Evolutionary conservation across 92 coral and sea anemone genomes (phyloP).

Genomic region (Muricea muricata): DNA sequence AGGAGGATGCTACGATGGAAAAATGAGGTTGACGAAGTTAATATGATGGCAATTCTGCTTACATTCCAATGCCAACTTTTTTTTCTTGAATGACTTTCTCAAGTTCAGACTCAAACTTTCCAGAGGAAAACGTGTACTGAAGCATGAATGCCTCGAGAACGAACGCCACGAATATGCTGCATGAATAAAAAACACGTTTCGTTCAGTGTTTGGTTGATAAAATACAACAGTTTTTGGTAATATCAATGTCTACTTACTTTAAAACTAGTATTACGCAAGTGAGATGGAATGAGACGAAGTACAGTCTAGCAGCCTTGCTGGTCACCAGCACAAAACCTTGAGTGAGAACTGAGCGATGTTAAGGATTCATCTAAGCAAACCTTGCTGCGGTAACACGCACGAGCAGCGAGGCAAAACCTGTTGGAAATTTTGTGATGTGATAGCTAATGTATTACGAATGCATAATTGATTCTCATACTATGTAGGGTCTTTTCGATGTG

Average conservation of each 20-base stretch:
- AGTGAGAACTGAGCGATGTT: slow-evolving; percentile 75
- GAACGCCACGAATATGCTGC: slow-evolving; percentile 94
- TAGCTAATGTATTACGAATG: too few species aligned
- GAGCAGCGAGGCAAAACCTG: too few species aligned
- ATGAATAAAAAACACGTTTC: not conserved
- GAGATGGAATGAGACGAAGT: slow-evolving; percentile 90
- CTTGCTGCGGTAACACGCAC: too few species aligned
- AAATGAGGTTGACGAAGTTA: too few species aligned
- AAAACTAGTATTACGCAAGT: slow-evolving; percentile 92
- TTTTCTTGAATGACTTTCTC: slow-evolving; percentile 87
- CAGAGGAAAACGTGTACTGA: slow-evolving; percentile 89
- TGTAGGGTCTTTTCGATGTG: too few species aligned
- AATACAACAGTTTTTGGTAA: too few species aligned
- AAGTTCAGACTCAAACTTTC: slow-evolving; percentile 84
- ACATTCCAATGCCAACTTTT: slow-evolving; percentile 94
- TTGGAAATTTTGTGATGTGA: too few species aligned
- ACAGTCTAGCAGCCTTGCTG: slow-evolving; percentile 81
- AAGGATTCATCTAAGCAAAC: slow-evolving; percentile 37
- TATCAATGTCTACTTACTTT: slow-evolving; percentile 97
- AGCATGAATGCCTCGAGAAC: slow-evolving; percentile 95
- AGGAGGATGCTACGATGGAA: not conserved
- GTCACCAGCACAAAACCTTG: slow-evolving; percentile 91
- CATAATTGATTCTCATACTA: too few species aligned
- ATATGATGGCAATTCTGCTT: too few species aligned
- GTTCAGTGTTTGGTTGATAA: too few species aligned